Evolutionary conservation across 2,888 invertebrate species (phyloP), one percentile per base, ranked within the genome.

Genomic region (Zelleria hepariella): DNA sequence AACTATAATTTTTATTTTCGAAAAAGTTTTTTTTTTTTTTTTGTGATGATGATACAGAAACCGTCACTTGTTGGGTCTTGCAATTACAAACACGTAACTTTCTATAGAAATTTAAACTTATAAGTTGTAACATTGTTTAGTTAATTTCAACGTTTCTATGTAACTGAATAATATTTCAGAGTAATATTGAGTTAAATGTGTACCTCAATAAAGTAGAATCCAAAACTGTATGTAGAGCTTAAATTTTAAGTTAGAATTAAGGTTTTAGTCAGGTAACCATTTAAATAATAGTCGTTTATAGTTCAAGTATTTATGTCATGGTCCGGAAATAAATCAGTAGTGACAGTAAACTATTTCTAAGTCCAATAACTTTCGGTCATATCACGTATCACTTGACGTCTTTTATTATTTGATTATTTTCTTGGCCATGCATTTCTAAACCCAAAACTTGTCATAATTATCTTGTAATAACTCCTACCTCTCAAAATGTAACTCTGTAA

Each of bases 11-110:
- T 42, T 32, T 32, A 4, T 32, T 42, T n/a, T n/a, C n/a, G 15
- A 42, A 2, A 10, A 32, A 10, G 32, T 42, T 15, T 42, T 42
- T 15, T 15, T 42, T 42, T 42, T 42, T 15, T 5, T 4, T 42
- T 5, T 2, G 15, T 15, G 15, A 32, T 15, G 32, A 42, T 15
- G 32, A 15, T 42, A 42, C 10, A 42, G 15, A 42, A 42, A 10
- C 15, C 15, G 4, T 42, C 76, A 74, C 79, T 79, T 79, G 77
- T 79, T 78, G 75, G 78, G 79, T 77, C 68, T 60, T 61, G 59
- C 63, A 67, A 65, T 68, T 55, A 53, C 23, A n/a, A 25, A 15
- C 23, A 15, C n/a, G 42, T 42, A n/a, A 15, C 8, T 42, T 42
- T 10, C 32, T 15, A 42, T 15, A 42, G 32, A 42, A 15, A n/a